Evolutionary conservation across 2,888 invertebrate species (phyloP), one percentile per base, ranked within the genome.

Genomic region (Ametastegia equiseti): DNA sequence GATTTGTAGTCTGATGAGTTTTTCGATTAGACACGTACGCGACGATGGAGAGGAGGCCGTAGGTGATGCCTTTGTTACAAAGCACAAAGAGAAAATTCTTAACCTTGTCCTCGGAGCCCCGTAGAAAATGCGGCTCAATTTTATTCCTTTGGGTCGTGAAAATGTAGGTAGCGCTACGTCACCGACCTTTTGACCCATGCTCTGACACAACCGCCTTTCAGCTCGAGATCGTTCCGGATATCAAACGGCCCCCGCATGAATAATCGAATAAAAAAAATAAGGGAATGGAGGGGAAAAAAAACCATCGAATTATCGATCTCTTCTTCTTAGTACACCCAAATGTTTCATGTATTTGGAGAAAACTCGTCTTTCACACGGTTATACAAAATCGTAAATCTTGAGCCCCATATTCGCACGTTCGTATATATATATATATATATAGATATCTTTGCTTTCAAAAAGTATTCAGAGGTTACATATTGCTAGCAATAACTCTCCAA

Each of bases 211-310:
- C 19, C 39, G 33, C 75, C 54, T 75, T 75, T 36, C 75, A 54
- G 75, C 75, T 23, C 36, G 33, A 75, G 75, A 75, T 75, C 54
- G 75, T 54, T 54, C 54, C 75, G 75, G 50, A 54, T 75, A 75
- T 75, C 75, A 75, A 75, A 54, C 54, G 50, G 33, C 54, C 45
- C 75, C 75, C 33, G 75, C 54, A 50, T 75, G 75, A 75, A 75
- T 75, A 36, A 75, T 54, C 75, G 50, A 54, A 54, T 19, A 19
- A 23, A 23, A 39, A 69, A 13, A 23, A 71, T 6, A 30, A 30
- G 30, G 30, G 30, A 60, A 7, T 13, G 15, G 30, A 65, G 30
- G 27, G 27, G 27, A 39, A 67, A 67, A 71, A 71, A 47, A 15
- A 30, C 15, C 39, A 45, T 15, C 30, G 36, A 39, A 75, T 75